These are phyloP conservation scores for Montipora capitata DNA, from an alignment of 92 coral and sea anemone species.

Conservation along the genomic window DNA sequence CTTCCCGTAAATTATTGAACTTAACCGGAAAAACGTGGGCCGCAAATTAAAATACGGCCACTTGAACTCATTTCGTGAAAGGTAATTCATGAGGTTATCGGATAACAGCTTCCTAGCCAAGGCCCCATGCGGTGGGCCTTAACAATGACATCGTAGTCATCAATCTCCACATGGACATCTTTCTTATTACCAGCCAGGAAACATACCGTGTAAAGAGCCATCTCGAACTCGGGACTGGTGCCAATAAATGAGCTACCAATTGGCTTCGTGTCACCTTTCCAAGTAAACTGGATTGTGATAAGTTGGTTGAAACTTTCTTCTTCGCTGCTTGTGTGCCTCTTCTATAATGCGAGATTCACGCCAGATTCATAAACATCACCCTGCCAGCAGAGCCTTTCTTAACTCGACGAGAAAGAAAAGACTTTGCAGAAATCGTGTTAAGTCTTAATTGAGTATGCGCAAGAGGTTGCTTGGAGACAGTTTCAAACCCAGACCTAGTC, in stretches of 20 bases:
- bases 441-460: no score
- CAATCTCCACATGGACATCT: slow-evolving; percentile 89
- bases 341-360: slow-evolving; percentile 50
- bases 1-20: no score
- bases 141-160: slow-evolving; percentile 92
- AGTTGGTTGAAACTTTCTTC: slow-evolving; percentile 86
- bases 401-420: no score
- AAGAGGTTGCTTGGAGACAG: no score
- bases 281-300: slow-evolving; percentile 91
- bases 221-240: slow-evolving; percentile 98
- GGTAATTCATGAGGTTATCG: slow-evolving; percentile 63
- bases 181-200: slow-evolving; percentile 87
- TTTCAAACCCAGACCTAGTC: no score
- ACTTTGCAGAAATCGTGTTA: no score
- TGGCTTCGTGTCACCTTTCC: slow-evolving; percentile 94
- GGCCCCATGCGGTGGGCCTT: slow-evolving; percentile 81
- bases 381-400: no score
- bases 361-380: no score
- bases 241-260: slow-evolving; percentile 98
- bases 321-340: slow-evolving; percentile 78
- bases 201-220: slow-evolving; percentile 95
- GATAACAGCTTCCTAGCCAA: slow-evolving; percentile 92
- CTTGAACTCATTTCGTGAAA: no score
- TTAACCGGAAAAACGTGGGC: no score
- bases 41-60: no score